Evolutionary conservation across 2,113 vertebrate genomes (phyloP).

Genomic region (Collichthys lucidus): DNA sequence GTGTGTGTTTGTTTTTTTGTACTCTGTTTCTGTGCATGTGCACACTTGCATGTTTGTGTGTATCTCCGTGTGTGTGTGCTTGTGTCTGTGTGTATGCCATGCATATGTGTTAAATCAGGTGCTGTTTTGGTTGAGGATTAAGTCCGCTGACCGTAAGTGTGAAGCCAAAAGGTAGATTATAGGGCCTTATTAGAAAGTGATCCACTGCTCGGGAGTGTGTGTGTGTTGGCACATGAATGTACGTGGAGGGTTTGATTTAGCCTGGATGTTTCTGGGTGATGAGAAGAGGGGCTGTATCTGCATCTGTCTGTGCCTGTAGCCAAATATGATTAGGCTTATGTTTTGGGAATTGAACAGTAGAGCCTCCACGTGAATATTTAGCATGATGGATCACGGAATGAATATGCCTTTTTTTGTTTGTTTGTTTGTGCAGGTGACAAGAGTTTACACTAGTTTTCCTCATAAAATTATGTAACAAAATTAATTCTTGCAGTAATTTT

Average conservation of each 20-base stretch:
- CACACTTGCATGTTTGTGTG: not conserved
- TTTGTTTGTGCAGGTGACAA: not conserved
- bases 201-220: slow-evolving; percentile 48
- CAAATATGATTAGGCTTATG: not conserved
- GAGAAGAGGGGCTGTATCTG: not conserved
- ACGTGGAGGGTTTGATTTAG: slow-evolving; percentile 16
- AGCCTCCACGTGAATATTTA: not conserved
- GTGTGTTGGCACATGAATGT: slow-evolving; percentile 18
- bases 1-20: slow-evolving; percentile 1
- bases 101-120: slow-evolving; percentile 46
- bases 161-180: slow-evolving; percentile 74
- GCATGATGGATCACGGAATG: not conserved
- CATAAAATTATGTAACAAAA: not conserved
- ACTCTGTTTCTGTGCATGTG: not conserved
- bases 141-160: slow-evolving; percentile 49
- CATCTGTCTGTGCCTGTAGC: not conserved
- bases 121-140: slow-evolving; percentile 70
- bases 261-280: not conserved
- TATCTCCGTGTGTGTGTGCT: not conserved
- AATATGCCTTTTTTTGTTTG: not conserved
- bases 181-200: slow-evolving; percentile 65
- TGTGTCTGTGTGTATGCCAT: slow-evolving; percentile 19
- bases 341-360: not conserved
- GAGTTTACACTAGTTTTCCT: not conserved
- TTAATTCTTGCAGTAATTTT: not conserved